Evolutionary conservation across 2,888 invertebrate species (phyloP), one percentile per base, ranked within the genome.

Genomic region (Drosophila fungiperda): DNA sequence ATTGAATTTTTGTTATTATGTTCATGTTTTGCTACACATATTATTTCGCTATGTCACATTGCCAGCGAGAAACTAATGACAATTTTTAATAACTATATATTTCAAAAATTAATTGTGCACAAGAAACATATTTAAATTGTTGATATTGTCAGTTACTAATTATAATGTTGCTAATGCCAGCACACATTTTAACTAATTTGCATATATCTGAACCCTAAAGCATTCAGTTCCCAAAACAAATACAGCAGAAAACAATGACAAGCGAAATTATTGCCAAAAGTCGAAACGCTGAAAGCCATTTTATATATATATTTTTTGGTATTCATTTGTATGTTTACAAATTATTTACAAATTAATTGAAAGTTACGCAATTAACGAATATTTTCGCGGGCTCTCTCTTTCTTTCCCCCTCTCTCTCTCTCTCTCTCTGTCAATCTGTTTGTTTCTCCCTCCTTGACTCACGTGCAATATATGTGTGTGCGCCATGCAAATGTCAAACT

Each of bases 321-420:
- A 35, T 62, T 72, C 72, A 62, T 52, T 55, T 55, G 29, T 29
- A 36, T 54, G 66, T 68, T 68, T 75, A 60, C 84, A 89, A 87
- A 85, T 76, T 76, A 82, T 85, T 71, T 75, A 61, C 70, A 83
- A 86, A 83, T 79, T 81, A 89, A 86, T 90, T 86, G 72, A 75
- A 86, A 78, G 79, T 76, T 78, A 73, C 54, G 60, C 74, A 86
- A 86, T 76, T 80, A 78, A 72, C 63, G 58, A 59, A 57, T 35
- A 53, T 32, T 76, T 26, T 4, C 26, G 36, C 48, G 6, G 0
- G 5, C 35, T 36, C 26, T 64, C 45, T 8, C 5, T 35, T 12
- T 26, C 54, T 48, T 6, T n/a, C 5, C 20, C 20, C n/a, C 50
- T 54, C 45, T 42, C 2, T 29, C 26, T 26, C 50, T 54, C 45